Base-by-base conservation (phyloP, 1,140 invertebrate genomes). In the Drosophila seguyi region DNA sequence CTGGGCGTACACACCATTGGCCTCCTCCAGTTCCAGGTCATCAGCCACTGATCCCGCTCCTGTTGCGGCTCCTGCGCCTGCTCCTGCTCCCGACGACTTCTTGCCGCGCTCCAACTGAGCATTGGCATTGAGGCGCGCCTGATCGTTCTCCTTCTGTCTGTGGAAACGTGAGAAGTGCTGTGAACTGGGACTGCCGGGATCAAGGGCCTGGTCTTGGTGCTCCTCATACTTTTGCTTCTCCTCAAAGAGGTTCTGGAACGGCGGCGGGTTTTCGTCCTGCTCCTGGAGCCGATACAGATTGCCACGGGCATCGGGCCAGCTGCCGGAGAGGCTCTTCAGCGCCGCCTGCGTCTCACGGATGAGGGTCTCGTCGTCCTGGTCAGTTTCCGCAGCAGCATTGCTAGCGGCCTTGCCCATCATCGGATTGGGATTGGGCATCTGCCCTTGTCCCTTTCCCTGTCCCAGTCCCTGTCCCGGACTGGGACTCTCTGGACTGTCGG, bases 291-390 rank as follows among this genome's bases (percentile, higher is more conserved):
- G 94, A 72, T 96, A 96, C 16, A 94, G 91, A 18, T 94, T 95
- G 14, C 94, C 94, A 20, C 95, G 93, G 1, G 95, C 95, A 39
- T 94, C 93, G 1, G 95, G 94, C 96, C 96, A 97, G 84, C 95
- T 96, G 5, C 96, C 97, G 0, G 97, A 97, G 1, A 98, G 93
- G 82, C 96, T 97, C 84, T 97, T 96, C 39, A 98, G 92, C 0
- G 97, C 96, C 4, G 96, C 96, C 90, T 98, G 97, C 1, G 97
- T 97, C 92, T 98, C 97, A 47, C 96, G 93, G 60, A 98, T 97
- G 8, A 97, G 93, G 3, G 95, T 96, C 91, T 97, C 96, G 75
- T 97, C 96, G 75, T 97, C 96, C 93, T 95, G 93, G 42, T 93
- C 93, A 18, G 77, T 57, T 22, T 79, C 75, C 18, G 66, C 82